These are phyloP conservation scores for Philereme vetulata DNA, from an alignment of 2,888 invertebrate genomes.

Conservation along the genomic window DNA sequence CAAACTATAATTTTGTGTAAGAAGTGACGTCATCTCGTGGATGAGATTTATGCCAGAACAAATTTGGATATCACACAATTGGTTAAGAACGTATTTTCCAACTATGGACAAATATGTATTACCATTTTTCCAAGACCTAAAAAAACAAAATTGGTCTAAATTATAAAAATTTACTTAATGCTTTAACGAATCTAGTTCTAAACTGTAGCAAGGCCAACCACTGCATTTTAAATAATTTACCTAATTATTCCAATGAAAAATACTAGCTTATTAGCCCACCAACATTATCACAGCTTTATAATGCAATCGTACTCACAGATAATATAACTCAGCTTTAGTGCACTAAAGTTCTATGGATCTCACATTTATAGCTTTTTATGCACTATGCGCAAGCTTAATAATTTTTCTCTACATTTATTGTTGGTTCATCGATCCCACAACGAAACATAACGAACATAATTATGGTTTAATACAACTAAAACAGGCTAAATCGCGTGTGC, in stretches of 20 bases:
- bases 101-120: too few relatives aligned
- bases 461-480: too few relatives aligned
- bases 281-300: slow-evolving; percentile 21
- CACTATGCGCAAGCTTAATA: slow-evolving; percentile 11
- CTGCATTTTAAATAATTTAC: slow-evolving; percentile 4
- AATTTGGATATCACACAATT: too few relatives aligned
- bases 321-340: slow-evolving; percentile 12
- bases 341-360: slow-evolving; percentile 11
- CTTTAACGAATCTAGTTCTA: too few relatives aligned
- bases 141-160: too few relatives aligned
- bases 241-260: slow-evolving; percentile 12
- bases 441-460: not conserved
- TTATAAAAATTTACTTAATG: too few relatives aligned
- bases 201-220: slow-evolving; percentile 18
- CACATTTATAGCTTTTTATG: slow-evolving; percentile 10
- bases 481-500: too few relatives aligned
- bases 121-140: too few relatives aligned
- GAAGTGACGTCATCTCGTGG: too few relatives aligned
- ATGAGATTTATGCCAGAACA: too few relatives aligned
- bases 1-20: too few relatives aligned
- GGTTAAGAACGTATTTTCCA: too few relatives aligned
- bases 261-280: slow-evolving; percentile 18
- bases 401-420: not conserved
- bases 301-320: slow-evolving; percentile 16
- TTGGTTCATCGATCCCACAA: not conserved